These are phyloP conservation scores for Cinara cedri DNA, from an alignment of 2,888 invertebrate genomes.

Conservation along the genomic window DNA sequence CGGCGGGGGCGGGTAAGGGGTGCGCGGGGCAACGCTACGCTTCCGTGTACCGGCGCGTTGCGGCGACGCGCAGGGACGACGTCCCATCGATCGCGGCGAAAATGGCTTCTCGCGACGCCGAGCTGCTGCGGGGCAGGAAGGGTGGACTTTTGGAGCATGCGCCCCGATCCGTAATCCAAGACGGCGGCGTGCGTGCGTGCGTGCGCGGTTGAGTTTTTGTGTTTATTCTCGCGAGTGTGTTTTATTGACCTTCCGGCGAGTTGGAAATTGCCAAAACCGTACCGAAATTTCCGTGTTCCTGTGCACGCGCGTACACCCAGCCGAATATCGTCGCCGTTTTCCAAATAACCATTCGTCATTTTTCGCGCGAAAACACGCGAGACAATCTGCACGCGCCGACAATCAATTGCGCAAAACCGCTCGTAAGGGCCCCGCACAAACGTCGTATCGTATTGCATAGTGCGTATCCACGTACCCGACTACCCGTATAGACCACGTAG, in stretches of 20 bases:
- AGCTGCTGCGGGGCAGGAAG: background rate
- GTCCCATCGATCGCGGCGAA: background rate
- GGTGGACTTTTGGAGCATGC: conserved; percentile 12
- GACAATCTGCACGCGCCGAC: background rate
- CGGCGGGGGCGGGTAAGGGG: background rate
- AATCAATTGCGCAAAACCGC: background rate
- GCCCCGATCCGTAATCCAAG: background rate
- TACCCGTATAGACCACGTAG: background rate
- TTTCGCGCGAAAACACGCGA: too few species aligned
- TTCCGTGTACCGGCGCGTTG: background rate
- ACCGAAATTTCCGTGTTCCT: background rate
- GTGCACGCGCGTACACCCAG: background rate
- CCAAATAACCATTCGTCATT: too few species aligned
- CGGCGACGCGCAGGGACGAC: background rate
- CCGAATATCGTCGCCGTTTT: too few species aligned
- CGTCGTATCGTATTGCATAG: background rate
- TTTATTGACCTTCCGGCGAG: conserved; percentile 11
- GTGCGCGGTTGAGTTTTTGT: background rate
- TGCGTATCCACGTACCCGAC: too few species aligned
- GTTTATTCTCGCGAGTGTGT: conserved; percentile 2
- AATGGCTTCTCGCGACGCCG: background rate
- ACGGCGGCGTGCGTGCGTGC: background rate
- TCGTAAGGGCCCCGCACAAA: background rate
- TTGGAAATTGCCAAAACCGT: background rate
- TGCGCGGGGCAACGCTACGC: background rate